Evolutionary conservation across 2,797 vertebrate species (phyloP).

Genomic region (Eutrigla gurnardus): DNA sequence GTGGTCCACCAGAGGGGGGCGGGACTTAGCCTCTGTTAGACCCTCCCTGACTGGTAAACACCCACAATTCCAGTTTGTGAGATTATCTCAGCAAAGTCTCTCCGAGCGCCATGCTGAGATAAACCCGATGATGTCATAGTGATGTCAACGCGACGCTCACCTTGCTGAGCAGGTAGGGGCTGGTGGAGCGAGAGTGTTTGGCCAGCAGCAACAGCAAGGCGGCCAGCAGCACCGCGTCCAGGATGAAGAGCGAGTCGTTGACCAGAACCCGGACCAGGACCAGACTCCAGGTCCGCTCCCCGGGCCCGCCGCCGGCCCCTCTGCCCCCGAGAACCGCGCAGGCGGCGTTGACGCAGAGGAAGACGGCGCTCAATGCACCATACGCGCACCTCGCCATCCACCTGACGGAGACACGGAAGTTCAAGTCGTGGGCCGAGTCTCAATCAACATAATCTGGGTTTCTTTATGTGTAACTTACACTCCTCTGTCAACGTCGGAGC

Average conservation of each 20-base stretch:
- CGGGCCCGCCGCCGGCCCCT: slow-evolving; percentile 42
- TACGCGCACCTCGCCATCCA: slow-evolving; percentile 70
- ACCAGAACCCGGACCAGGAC: slow-evolving; percentile 89
- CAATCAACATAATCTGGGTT: no score
- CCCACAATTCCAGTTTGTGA: not conserved
- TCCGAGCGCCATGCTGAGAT: not conserved
- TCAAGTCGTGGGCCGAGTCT: not conserved
- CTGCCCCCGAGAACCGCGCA: slow-evolving; percentile 85
- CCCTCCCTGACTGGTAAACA: not conserved
- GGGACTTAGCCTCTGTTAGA: not conserved
- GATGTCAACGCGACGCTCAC: slow-evolving; percentile 53
- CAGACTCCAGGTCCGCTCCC: slow-evolving; percentile 83
- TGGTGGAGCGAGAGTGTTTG: slow-evolving; percentile 82
- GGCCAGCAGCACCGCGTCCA: slow-evolving; percentile 87
- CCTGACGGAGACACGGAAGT: slow-evolving; percentile 49
- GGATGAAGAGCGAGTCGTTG: slow-evolving; percentile 90
- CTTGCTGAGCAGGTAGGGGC: slow-evolving; percentile 88
- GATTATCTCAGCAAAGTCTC: not conserved
- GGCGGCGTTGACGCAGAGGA: slow-evolving; percentile 86
- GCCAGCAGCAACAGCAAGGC: slow-evolving; percentile 85
- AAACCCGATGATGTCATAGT: not conserved
- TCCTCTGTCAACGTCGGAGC: slow-evolving; percentile 79
- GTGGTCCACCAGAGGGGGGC: no score
- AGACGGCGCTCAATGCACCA: slow-evolving; percentile 79
- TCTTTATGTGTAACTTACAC: slow-evolving; percentile 82